Percentiles rank a stretch among this genome's conserved stretches.
Evolutionary conservation across 1,140 invertebrate genomes (phyloP).

Genomic region (Drosophila nannoptera): DNA sequence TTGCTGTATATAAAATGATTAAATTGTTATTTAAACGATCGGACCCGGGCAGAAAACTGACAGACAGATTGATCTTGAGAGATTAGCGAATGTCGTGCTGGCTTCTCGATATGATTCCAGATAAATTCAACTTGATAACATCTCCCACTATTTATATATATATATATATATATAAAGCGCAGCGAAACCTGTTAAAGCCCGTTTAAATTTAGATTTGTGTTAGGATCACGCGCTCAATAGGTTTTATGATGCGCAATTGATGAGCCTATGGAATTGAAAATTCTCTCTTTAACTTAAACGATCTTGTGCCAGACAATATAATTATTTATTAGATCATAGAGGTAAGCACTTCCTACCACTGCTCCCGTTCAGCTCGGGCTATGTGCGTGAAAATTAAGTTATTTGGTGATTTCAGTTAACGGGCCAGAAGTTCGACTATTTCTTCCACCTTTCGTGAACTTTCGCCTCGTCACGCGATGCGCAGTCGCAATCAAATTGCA

Average conservation of each 20-base stretch:
- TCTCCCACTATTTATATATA: too few species aligned
- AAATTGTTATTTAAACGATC: conserved; percentile 6
- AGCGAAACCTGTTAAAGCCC: too few species aligned
- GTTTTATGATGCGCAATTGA: too few species aligned
- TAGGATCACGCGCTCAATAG: too few species aligned
- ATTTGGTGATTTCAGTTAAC: conserved; percentile 27
- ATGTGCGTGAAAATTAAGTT: conserved; percentile 20
- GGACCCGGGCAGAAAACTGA: not conserved
- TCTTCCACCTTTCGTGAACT: conserved; percentile 2
- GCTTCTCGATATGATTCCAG: not conserved
- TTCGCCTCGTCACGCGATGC: conserved; percentile 45
- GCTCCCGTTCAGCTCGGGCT: too few species aligned
- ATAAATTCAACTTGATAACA: not conserved
- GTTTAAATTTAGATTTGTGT: too few species aligned
- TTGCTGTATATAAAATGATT: conserved; percentile 11
- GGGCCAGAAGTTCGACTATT: conserved; percentile 7
- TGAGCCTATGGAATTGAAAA: too few species aligned
- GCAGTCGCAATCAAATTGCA: conserved; percentile 56
- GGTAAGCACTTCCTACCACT: too few species aligned
- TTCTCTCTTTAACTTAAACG: too few species aligned
- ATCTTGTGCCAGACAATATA: too few species aligned
- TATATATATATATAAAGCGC: too few species aligned
- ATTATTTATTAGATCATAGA: too few species aligned
- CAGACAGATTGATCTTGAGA: not conserved
- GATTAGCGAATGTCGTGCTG: conserved; percentile 9